Evolutionary conservation across 2,888 invertebrate genomes (phyloP).

Genomic region (Leuctra nigra): DNA sequence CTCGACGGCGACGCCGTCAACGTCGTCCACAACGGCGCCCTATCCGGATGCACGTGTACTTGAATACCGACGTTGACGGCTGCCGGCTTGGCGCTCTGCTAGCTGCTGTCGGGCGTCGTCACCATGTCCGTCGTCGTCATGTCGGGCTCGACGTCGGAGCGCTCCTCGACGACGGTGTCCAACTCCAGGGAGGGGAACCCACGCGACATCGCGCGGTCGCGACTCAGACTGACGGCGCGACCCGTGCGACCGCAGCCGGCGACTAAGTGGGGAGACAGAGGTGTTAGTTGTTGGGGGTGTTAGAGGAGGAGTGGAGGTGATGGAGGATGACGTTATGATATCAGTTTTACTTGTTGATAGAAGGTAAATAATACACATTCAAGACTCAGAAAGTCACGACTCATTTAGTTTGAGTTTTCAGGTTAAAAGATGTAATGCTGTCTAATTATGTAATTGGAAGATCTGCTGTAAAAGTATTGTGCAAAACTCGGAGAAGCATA

Average conservation of each 20-base stretch:
- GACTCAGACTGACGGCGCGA: slow-evolving; percentile 53
- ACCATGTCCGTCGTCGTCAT: slow-evolving; percentile 33
- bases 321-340: too few relatives aligned
- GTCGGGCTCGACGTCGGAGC: slow-evolving; percentile 51
- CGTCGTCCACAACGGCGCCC: slow-evolving; percentile 75
- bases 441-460: too few relatives aligned
- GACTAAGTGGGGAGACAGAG: too few relatives aligned
- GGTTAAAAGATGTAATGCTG: too few relatives aligned
- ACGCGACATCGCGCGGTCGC: slow-evolving; percentile 60
- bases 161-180: slow-evolving; percentile 77
- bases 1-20: slow-evolving; percentile 45
- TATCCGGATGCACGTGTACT: slow-evolving; percentile 41
- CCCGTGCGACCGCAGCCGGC: slow-evolving; percentile 38
- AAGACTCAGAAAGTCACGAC: too few relatives aligned
- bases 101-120: slow-evolving; percentile 51
- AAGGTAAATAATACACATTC: too few relatives aligned
- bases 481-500: too few relatives aligned
- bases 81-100: slow-evolving; percentile 43
- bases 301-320: too few relatives aligned
- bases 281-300: too few relatives aligned
- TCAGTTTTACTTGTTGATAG: too few relatives aligned
- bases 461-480: too few relatives aligned
- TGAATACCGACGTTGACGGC: slow-evolving; percentile 38
- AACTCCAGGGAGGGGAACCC: slow-evolving; percentile 72
- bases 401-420: too few relatives aligned